Conservation (phyloP, 2,888 invertebrate genomes). For the Merodon equestris region DNA sequence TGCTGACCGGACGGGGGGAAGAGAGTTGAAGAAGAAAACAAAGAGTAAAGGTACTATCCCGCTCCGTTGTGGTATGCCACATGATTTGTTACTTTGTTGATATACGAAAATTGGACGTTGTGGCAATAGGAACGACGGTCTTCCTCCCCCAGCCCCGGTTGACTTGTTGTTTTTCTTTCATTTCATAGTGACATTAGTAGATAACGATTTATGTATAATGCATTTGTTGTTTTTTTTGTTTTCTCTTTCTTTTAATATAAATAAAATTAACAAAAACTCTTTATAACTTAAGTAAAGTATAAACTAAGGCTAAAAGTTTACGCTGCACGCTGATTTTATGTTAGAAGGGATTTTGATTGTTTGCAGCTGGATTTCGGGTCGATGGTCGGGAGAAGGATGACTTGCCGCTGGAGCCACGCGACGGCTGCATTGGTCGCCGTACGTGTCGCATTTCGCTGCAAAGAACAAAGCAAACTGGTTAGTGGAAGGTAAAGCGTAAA, state of each 20-base stretch:
- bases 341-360: slow-evolving; percentile 83
- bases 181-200: slow-evolving; percentile 52
- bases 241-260: slow-evolving; percentile 33
- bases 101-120: slow-evolving; percentile 66
- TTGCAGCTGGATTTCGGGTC: slow-evolving; percentile 80
- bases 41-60: slow-evolving; percentile 37
- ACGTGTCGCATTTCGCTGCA: slow-evolving; percentile 83
- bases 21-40: slow-evolving; percentile 10
- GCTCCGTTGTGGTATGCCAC: slow-evolving; percentile 63
- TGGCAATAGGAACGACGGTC: slow-evolving; percentile 58
- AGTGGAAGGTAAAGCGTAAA: background rate
- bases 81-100: slow-evolving; percentile 26
- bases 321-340: slow-evolving; percentile 80
- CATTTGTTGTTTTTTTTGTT: slow-evolving; percentile 19
- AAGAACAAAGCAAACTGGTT: slow-evolving; percentile 33
- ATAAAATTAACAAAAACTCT: slow-evolving; percentile 69
- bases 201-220: slow-evolving; percentile 42
- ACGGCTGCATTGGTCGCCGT: slow-evolving; percentile 81
- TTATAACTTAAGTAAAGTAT: slow-evolving; percentile 82
- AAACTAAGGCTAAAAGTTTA: slow-evolving; percentile 82
- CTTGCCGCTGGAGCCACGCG: slow-evolving; percentile 81
- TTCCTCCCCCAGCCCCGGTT: slow-evolving; percentile 26
- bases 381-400: slow-evolving; percentile 81
- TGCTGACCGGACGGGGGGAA: slow-evolving; percentile 7
- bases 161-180: slow-evolving; percentile 17